Evolutionary conservation across 2,113 vertebrate species (phyloP).

Genomic region (Rissa tridactyla): DNA sequence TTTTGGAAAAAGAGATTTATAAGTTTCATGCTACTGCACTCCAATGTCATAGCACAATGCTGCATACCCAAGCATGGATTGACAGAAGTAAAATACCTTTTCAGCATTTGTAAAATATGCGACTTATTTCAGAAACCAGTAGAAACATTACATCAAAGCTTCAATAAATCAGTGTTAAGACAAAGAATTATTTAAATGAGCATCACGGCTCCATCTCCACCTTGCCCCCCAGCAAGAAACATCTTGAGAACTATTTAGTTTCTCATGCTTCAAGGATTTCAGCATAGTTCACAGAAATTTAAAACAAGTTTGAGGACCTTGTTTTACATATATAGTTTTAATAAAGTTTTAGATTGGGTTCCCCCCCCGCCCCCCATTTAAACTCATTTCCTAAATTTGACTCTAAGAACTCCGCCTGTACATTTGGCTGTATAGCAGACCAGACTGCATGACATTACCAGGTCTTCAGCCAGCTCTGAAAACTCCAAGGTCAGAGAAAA

Average conservation of each 20-base stretch:
- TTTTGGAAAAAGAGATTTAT: background rate
- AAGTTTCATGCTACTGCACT: background rate
- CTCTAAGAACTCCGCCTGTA: background rate
- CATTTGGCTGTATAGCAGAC: background rate
- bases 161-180: background rate
- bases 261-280: slow-evolving; percentile 38
- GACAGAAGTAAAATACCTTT: background rate
- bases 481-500: background rate
- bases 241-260: slow-evolving; percentile 9
- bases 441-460: background rate
- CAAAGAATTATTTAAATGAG: slow-evolving; percentile 1
- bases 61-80: background rate
- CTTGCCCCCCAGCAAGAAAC: slow-evolving; percentile 26
- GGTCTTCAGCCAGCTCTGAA: background rate
- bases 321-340: background rate
- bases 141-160: slow-evolving; percentile 29
- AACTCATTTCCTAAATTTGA: background rate
- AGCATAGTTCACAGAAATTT: background rate
- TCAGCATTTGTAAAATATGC: background rate
- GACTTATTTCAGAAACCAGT: background rate
- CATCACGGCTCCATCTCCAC: slow-evolving; percentile 7
- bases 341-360: background rate
- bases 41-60: background rate
- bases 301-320: slow-evolving; percentile 13
- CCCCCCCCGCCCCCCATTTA: background rate